Base-by-base conservation (phyloP, 2,888 invertebrate genomes). In the Dromius quadrimaculatus region DNA sequence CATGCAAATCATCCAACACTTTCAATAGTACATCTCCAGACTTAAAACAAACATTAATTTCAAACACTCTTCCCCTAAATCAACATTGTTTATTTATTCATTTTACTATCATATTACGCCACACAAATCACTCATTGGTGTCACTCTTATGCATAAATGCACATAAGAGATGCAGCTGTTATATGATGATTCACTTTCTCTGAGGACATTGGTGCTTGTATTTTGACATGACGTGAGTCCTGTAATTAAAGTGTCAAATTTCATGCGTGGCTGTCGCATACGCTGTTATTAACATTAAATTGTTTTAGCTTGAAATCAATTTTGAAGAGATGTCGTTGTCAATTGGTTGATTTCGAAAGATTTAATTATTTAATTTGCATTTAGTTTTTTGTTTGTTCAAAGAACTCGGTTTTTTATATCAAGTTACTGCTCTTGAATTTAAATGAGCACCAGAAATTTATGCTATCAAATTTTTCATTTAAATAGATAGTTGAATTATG, bases 221-320 rank as follows among this genome's bases (percentile, higher is more conserved):
- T n/a, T 32, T 13, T 41, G 41, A 41, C 41, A 11, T 41, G 23
- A 41, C 23, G 45, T 36, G 23, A 64, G 36, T 57, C 36, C 41
- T 54, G 41, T 66, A 66, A 66, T 66, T 66, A 66, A 66, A 66
- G 66, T 50, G 57, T 66, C 66, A 66, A 66, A 66, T 66, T 57
- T 66, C 66, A 57, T 43, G 28, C 45, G 45, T 28, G 45, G 22
- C 23, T 45, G 66, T 57, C 57, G 57, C 32, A 41, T n/a, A 19
- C 8, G 5, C 2, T 54, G 41, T 22, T 38, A 54, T 66, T 66
- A 66, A 22, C 28, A 28, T 66, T 13, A 50, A 57, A 66, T 66
- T 57, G 41, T 41, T 66, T 57, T 23, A 66, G 36, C 28, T 8
- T 63, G 34, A 38, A 57, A 54, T 54, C 28, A 66, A 54, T 66